Evolutionary conservation across 2,113 vertebrate species (phyloP), one percentile per base, ranked within the genome.

Genomic region (Hippocampus zosterae): DNA sequence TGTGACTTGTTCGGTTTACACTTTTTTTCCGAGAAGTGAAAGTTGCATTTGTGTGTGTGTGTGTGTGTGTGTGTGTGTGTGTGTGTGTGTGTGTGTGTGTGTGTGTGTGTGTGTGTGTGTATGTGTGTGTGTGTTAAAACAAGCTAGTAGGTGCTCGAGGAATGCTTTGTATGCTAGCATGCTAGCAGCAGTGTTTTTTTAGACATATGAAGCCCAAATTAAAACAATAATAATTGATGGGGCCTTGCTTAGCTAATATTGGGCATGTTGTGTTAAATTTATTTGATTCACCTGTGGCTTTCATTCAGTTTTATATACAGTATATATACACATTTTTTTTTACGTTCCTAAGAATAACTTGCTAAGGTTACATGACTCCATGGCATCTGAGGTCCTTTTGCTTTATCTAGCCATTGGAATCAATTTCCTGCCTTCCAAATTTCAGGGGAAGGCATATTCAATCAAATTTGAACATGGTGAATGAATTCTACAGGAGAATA

Each of bases 401-500:
- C 23, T 25, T 27, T 13, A 57, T 27, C 23, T 57, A 5, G 55
- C 55, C 55, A 57, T 56, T 56, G 25, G 55, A 15, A 25, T 57
- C 8, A 25, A 25, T 3, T n/a, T n/a, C n/a, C 18, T 19, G 19
- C 1, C 53, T 56, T n/a, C 21, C 8, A 19, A 21, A 11, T 53
- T 53, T 21, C 19, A 8, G 18, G 8, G 29, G 4, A 21, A 21
- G 1, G 9, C 53, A 12, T 9, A 1, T 56, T 23, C 23, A 23
- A 25, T 56, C 53, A 3, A 4, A 56, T 23, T 56, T 12, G 25
- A 59, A 27, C 15, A 57, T 13, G 5, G 27, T 16, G 18, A 29
- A 84, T 90, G 75, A 87, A 84, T 76, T 71, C 70, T 42, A 56
- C 67, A 68, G 66, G 68, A 46, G 41, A 69, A 63, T 71, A 67